Conservation (phyloP, 2,113 vertebrate species). For the Calcarius ornatus region DNA sequence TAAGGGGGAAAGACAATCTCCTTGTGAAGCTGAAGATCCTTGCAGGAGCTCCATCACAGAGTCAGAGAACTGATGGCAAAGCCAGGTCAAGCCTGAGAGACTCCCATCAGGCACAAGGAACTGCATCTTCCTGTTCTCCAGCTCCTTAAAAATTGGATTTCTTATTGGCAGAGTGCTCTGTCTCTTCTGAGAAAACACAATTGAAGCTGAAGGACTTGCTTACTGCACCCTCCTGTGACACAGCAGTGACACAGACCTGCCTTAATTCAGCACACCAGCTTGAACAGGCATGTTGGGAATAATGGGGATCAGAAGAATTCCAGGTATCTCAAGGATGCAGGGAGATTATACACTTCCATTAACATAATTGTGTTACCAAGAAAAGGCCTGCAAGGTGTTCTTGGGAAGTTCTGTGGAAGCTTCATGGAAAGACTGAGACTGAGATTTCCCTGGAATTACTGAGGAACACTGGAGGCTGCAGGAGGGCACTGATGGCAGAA, state of each 20-base stretch:
- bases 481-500: fast-evolving
- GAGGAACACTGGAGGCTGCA: neutral
- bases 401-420: neutral
- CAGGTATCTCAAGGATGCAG: neutral
- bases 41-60: neutral
- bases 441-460: neutral
- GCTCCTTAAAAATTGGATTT: neutral
- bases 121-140: neutral
- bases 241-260: neutral
- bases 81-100: neutral
- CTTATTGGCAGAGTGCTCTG: neutral
- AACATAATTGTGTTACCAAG: neutral
- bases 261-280: neutral
- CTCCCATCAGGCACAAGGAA: neutral
- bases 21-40: neutral
- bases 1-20: neutral
- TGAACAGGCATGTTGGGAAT: neutral
- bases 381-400: neutral
- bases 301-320: neutral
- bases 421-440: neutral
- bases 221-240: neutral
- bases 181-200: neutral
- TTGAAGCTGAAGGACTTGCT: neutral
- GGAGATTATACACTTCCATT: fast-evolving
- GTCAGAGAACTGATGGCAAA: neutral